Evolutionary conservation across 2,113 vertebrate species (phyloP).

Genomic region (Macrotus californicus): DNA sequence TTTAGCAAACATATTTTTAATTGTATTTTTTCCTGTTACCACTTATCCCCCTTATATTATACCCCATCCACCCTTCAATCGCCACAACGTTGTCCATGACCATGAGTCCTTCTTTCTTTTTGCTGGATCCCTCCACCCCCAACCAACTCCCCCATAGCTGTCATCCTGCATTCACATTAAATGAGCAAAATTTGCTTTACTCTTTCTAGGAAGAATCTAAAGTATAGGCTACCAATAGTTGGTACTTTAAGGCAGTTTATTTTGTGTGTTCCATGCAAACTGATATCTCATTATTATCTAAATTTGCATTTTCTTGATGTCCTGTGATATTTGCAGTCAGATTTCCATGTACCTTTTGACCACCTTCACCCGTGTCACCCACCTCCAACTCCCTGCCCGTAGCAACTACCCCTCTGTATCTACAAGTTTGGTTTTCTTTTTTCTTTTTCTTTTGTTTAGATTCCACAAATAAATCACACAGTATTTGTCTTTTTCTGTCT

Average conservation of each 20-base stretch:
- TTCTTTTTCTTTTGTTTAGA: background rate
- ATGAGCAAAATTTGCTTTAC: background rate
- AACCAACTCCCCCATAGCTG: no score
- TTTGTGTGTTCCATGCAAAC: background rate
- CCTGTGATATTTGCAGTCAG: background rate
- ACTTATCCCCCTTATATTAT: no score
- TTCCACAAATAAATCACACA: background rate
- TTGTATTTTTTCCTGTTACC: no score
- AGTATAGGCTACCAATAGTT: background rate
- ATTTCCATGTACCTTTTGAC: background rate
- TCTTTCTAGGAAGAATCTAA: background rate
- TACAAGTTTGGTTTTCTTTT: background rate
- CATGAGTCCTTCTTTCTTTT: no score
- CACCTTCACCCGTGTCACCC: background rate
- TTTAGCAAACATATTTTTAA: no score
- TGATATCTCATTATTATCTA: background rate
- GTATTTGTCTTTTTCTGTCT: background rate
- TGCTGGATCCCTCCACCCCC: no score
- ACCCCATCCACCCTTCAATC: no score
- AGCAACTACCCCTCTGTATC: background rate
- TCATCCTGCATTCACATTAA: background rate
- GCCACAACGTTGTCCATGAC: no score
- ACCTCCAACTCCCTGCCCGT: no score
- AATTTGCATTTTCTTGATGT: slow-evolving; percentile 16
- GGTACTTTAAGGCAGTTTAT: background rate